Percentiles rank a stretch among this genome's conserved stretches.
These are phyloP conservation scores for Cavia aperea DNA, from an alignment of 2,113 vertebrate genomes.

Conservation along the genomic window DNA sequence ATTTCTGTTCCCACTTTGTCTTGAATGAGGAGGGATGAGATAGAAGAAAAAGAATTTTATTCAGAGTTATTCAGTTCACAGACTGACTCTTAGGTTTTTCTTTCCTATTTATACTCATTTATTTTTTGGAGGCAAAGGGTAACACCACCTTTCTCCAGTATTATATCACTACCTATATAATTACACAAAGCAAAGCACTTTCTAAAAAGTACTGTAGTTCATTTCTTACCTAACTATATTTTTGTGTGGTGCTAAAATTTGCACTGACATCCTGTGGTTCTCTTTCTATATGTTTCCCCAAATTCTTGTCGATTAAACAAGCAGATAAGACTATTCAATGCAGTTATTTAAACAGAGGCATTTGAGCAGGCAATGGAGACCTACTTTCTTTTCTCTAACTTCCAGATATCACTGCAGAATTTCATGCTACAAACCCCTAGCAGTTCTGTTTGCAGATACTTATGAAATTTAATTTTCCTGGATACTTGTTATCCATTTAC, in stretches of 20 bases:
- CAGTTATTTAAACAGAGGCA: neutral
- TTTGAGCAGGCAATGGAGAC: neutral
- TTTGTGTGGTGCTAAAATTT: neutral
- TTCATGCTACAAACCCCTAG: neutral
- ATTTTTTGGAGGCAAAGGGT: neutral
- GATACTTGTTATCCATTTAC: slow-evolving; percentile 19
- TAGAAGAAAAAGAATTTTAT: neutral
- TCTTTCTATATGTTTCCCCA: accelerated
- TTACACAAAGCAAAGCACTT: neutral
- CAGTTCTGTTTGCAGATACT: neutral
- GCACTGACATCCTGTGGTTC: neutral
- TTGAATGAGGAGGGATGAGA: neutral
- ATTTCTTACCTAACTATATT: neutral
- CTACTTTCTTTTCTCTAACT: neutral
- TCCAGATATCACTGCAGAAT: neutral
- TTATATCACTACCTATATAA: too few relatives aligned
- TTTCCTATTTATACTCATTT: neutral
- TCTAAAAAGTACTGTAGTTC: neutral
- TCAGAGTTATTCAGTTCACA: neutral
- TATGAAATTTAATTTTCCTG: slow-evolving; percentile 18
- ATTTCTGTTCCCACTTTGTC: neutral
- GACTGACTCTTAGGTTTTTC: too few relatives aligned
- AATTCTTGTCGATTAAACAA: neutral
- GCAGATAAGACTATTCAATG: neutral
- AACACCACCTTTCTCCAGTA: neutral